Conservation (phyloP, 1,140 invertebrate genomes). For the Drosophila orosa region DNA sequence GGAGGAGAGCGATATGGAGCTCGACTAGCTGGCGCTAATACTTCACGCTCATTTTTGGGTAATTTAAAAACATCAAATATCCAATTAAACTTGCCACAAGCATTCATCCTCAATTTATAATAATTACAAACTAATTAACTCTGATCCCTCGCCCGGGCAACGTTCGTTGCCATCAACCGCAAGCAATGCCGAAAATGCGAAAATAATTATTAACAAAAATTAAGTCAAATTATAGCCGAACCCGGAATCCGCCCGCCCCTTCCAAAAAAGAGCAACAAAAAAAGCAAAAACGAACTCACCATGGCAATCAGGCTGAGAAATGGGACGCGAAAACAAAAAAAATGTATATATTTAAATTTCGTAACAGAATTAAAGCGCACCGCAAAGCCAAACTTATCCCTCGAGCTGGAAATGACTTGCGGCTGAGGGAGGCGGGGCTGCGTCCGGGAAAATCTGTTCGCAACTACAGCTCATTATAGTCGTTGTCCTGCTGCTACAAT, state of each 20-base stretch:
- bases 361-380: conserved; percentile 58
- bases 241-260: conserved; percentile 14
- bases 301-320: conserved; percentile 56
- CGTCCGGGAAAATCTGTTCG: conserved; percentile 57
- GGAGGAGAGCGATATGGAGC: background rate
- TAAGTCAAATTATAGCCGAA: conserved; percentile 71
- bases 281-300: conserved; percentile 26
- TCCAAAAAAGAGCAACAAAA: conserved; percentile 1
- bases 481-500: conserved; percentile 22
- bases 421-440: background rate
- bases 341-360: conserved; percentile 66
- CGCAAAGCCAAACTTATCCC: conserved; percentile 38
- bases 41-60: conserved; percentile 70
- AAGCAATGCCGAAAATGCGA: conserved; percentile 75
- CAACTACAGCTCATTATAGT: conserved; percentile 79
- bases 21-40: conserved; percentile 48
- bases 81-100: conserved; percentile 83
- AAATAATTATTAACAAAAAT: conserved; percentile 83
- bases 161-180: conserved; percentile 54
- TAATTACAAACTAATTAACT: conserved; percentile 83
- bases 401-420: conserved; percentile 52
- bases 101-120: conserved; percentile 83
- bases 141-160: conserved; percentile 72
- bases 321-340: conserved; percentile 14
- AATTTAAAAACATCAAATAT: conserved; percentile 82